Evolutionary conservation across 2,113 vertebrate genomes (phyloP), one percentile per base, ranked within the genome.

Genomic region (Typhlomys cinereus): DNA sequence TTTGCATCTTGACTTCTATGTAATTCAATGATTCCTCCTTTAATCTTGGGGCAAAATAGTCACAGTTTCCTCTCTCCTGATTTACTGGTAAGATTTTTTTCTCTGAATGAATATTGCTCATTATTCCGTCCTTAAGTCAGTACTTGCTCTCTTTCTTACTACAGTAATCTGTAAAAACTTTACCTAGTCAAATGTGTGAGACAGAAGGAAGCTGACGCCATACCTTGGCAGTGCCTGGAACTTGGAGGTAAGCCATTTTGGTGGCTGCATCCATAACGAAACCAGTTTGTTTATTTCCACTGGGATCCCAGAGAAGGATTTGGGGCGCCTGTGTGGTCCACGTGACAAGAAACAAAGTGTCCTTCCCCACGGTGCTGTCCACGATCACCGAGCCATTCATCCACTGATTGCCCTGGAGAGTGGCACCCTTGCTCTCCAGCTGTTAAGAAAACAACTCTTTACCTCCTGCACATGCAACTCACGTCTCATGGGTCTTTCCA

Each of bases 151-250:
- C 41, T 81, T 48, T 34, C 48, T 74, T 95, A 81, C 39, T 29
- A 44, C 2, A 25, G 39, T 59, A 39, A 41, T 64, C 11, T 59
- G 18, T 78, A 89, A 85, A 76, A 84, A 29, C 21, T 50, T 82
- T 76, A 74, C 71, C 25, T 94, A 61, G 8, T 73, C 12, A 78
- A 86, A 66, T 70, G n/a, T 88, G 17, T 83, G 36, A 69, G 50
- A 74, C 25, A 13, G 2, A 76, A 89, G 54, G 62, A 91, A n/a
- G 6, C 66, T 66, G 39, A n/a, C 4, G 31, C 9, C 71, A 75
- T 96, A 98, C 98, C 97, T 98, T 84, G 62, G 98, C 97, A 54
- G 62, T 98, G 92, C 94, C 97, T 91, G 95, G 93, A 95, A 98
- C 54, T 66, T 92, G 95, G 41, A 98, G 89, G 67, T 96, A 95